Percentiles rank a stretch among this genome's conserved stretches.
phyloP scores from a whole-genome alignment of 2,113 vertebrate genomes.

The Antechinus stuartii region DNA sequence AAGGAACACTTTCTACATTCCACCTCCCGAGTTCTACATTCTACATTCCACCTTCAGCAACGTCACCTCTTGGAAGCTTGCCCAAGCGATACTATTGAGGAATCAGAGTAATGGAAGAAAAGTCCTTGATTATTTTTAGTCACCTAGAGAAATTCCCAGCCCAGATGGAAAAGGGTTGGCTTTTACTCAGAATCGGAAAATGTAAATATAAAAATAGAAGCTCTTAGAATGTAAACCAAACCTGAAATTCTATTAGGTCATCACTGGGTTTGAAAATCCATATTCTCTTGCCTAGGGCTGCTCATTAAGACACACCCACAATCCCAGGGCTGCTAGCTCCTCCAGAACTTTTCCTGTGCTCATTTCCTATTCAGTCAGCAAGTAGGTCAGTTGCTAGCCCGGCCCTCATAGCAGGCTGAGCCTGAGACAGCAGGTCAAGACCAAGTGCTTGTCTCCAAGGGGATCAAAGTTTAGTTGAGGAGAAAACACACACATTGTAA shows the following conservation, averaged over 20 bases:
- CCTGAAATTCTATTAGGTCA: neutral
- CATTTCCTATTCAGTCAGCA: neutral
- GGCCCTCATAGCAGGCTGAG: neutral
- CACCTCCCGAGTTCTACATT: neutral
- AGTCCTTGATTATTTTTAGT: accelerated
- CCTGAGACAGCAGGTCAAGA: neutral
- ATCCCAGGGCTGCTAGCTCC: accelerated
- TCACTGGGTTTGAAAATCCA: neutral
- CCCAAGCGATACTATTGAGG: neutral
- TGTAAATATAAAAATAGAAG: neutral
- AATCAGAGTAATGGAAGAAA: neutral
- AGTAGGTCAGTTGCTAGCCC: neutral
- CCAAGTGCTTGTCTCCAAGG: neutral
- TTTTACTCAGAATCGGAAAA: neutral
- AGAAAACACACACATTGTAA: neutral
- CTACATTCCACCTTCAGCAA: neutral
- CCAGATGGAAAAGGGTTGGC: neutral
- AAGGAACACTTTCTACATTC: neutral
- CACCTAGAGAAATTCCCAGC: neutral
- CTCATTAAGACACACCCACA: neutral
- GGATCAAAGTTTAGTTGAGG: neutral
- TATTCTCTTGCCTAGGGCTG: neutral
- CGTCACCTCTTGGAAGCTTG: neutral
- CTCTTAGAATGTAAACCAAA: neutral
- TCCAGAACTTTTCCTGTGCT: neutral